phyloP scores from a whole-genome alignment of 2,113 vertebrate species.

The Bubo scandiacus region DNA sequence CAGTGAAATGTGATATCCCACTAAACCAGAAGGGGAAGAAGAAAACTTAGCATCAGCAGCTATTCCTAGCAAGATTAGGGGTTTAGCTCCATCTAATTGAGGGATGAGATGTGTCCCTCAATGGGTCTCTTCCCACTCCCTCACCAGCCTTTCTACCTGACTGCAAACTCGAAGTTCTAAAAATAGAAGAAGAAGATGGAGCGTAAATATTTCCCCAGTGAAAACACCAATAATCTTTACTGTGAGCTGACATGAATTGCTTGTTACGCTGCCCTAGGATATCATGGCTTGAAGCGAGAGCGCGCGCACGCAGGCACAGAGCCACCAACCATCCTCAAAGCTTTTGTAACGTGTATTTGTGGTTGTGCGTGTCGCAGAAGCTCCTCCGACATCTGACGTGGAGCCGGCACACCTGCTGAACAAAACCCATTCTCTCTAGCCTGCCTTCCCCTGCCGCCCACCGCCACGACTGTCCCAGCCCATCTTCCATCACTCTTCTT shows the following conservation, averaged over 20 bases:
- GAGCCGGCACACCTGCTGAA: slow-evolving; percentile 25
- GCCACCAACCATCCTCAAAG: slow-evolving; percentile 4
- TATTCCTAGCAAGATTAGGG: slow-evolving; percentile 18
- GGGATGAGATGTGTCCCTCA: neutral
- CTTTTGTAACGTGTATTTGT: neutral
- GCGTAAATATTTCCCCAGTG: slow-evolving; percentile 46
- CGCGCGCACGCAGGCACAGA: neutral
- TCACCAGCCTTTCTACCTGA: slow-evolving; percentile 19
- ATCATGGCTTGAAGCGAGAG: slow-evolving; percentile 17
- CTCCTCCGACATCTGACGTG: neutral
- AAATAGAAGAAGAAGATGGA: slow-evolving; percentile 35
- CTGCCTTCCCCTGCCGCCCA: neutral
- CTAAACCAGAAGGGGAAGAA: neutral
- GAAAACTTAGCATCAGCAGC: slow-evolving; percentile 30
- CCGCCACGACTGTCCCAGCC: neutral
- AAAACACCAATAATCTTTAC: slow-evolving; percentile 64
- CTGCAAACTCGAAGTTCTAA: slow-evolving; percentile 19
- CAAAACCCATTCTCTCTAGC: neutral
- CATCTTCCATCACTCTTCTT: slow-evolving; percentile 17
- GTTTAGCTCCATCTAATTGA: slow-evolving; percentile 45
- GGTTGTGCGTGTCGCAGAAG: neutral
- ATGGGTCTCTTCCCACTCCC: neutral
- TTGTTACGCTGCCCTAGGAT: slow-evolving; percentile 56
- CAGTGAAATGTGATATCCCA: slow-evolving; percentile 22
- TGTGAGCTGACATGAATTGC: slow-evolving; percentile 41